Base-by-base conservation (phyloP, 1,140 invertebrate species). In the Halyomorpha halys region DNA sequence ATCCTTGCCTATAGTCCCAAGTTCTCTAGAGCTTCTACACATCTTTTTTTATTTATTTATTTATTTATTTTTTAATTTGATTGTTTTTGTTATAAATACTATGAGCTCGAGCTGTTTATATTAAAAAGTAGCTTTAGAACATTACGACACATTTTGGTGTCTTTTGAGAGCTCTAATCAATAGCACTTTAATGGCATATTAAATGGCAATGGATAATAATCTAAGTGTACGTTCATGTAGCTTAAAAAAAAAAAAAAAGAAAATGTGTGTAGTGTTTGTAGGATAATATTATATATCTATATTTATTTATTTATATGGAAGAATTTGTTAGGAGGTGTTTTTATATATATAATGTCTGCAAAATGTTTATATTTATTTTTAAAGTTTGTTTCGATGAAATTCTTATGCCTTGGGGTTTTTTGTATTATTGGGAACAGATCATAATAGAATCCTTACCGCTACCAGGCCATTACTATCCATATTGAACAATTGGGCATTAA, bases 151-250 rank as follows among this genome's bases (percentile, higher is more conserved):
- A 56, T 23, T 23, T 56, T 27, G 1, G 53, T 56, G 53, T 56
- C 53, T 23, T 56, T 56, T 56, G 53, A 23, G 53, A 56, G 53
- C 53, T 56, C 53, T 25, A 56, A 23, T 56, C 34, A 56, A 56
- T 56, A 56, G 53, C 53, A 56, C 18, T 25, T 23, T 56, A 56
- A 19, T 56, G 53, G 53, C 53, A 56, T 39, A 39, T 56, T 56
- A 56, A 56, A 56, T 56, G 53, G 53, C 53, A 56, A 56, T 56
- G 53, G 53, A 56, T 56, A 56, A 56, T 56, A 56, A 56, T 56
- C 3, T 56, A 56, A 16, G 19, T 56, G 23, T 56, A 56, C 19
- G 18, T 56, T 56, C 23, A 14, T 56, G 53, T 56, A 56, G 34
- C 34, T 39, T 39, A 39, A 39, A 39, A 39, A 39, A 11, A 39